These are phyloP conservation scores for Cherax destructor DNA, from an alignment of 1,140 invertebrate genomes.

Conservation along the genomic window DNA sequence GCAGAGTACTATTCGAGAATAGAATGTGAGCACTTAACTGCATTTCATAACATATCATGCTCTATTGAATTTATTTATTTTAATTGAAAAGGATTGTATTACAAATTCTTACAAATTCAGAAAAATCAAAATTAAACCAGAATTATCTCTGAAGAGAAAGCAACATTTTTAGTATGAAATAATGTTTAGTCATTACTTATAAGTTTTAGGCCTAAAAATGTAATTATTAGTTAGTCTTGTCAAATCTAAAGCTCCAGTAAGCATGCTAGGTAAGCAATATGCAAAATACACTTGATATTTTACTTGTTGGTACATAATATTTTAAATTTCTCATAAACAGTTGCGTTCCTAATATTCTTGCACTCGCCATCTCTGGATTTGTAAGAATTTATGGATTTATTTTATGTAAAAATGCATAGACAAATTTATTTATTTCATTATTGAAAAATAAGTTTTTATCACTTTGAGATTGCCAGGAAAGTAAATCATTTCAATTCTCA, in stretches of 20 bases:
- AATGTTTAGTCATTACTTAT: background rate
- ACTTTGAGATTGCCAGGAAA: background rate
- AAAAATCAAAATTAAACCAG: background rate
- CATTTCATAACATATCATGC: conserved; percentile 35
- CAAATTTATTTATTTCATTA: background rate
- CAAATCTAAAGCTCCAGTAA: background rate
- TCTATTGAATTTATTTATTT: background rate
- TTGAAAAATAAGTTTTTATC: background rate
- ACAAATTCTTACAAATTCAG: background rate
- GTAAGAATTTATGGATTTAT: background rate
- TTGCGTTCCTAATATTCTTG: background rate
- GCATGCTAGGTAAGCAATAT: background rate
- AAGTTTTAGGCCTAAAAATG: background rate
- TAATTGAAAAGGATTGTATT: background rate
- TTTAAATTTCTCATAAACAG: background rate
- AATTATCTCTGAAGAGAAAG: background rate
- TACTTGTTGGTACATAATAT: background rate
- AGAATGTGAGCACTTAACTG: conserved; percentile 28
- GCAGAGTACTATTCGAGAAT: conserved; percentile 10
- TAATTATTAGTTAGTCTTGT: background rate
- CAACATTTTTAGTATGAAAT: background rate
- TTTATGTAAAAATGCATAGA: background rate
- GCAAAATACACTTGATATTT: background rate
- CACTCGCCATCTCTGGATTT: background rate
- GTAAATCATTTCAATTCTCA: background rate